Evolutionary conservation across 2,113 vertebrate genomes (phyloP), one percentile per base, ranked within the genome.

Genomic region (Procavia capensis): DNA sequence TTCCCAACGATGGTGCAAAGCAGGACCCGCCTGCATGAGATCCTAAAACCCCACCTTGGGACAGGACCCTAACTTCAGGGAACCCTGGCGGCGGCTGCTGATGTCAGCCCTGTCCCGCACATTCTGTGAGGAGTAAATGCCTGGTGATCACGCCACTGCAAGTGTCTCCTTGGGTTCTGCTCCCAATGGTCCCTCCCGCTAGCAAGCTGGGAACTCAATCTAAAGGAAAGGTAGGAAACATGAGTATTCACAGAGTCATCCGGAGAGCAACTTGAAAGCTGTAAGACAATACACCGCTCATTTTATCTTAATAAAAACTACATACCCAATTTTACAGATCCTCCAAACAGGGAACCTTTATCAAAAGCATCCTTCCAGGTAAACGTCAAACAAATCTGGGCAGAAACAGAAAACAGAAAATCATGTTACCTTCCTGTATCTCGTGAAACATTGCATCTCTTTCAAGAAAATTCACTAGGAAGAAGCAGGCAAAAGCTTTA

Each of bases 311-410:
- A 81, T 88, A 95, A 93, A 70, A 81, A 70, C 94, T 86, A 98
- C 99, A 98, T 98, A 99, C 99, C 99, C 83, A 99, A 94, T 97
- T 99, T 99, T 97, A 99, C 99, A 45, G 99, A 99, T 95, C 99
- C 99, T 85, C 99, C 99, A 96, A 99, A 99, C 82, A 99, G 98
- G 0, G 99, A 99, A 95, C 99, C 99, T 99, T 99, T 99, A 98
- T 99, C 99, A 98, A 99, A 99, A 91, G 99, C 99, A 98, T 99
- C 99, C 97, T 99, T 99, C 99, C 99, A 99, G 0, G 99, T 99
- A 98, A 99, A 99, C 31, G 99, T 99, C 97, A 99, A 98, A 97
- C 99, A 99, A 96, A 99, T 98, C 99, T 99, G 97, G 5, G 98
- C 84, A 89, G 82, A 84, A 63, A 64, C 20, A 90, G 1, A 63